These are phyloP conservation scores for Lontra canadensis DNA, from an alignment of 2,113 vertebrate species.

Conservation along the genomic window DNA sequence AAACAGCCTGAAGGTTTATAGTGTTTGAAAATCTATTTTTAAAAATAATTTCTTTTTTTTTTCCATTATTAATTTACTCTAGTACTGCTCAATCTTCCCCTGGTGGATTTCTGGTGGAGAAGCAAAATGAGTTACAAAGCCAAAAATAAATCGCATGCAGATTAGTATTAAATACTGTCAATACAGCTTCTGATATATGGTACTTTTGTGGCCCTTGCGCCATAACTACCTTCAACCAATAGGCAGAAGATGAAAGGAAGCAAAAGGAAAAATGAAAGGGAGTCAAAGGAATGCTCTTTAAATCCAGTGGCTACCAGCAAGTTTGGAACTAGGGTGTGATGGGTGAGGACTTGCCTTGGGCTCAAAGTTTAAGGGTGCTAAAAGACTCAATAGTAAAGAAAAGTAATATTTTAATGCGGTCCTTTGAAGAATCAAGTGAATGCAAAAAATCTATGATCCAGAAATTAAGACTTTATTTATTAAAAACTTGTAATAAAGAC, in stretches of 20 bases:
- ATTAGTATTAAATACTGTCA: slow-evolving; percentile 11
- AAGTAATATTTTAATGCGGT: neutral
- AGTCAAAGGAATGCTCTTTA: neutral
- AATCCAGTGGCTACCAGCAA: neutral
- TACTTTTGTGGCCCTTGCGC: neutral
- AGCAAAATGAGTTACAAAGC: slow-evolving; percentile 18
- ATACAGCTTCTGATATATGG: neutral
- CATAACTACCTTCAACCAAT: neutral
- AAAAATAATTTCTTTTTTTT: neutral
- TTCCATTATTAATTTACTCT: neutral
- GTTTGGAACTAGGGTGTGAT: neutral
- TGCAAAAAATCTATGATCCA: neutral
- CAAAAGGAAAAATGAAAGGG: neutral
- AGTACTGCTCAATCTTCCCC: neutral
- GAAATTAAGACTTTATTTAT: neutral
- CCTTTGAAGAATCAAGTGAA: neutral
- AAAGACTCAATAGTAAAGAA: neutral
- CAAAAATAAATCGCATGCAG: slow-evolving; percentile 14
- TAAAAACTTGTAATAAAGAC: neutral
- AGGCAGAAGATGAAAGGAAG: neutral
- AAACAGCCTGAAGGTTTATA: neutral
- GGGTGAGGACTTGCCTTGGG: neutral
- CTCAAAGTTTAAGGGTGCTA: neutral
- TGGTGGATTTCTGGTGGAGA: slow-evolving; percentile 9
- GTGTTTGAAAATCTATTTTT: neutral